Percentiles rank a stretch among this genome's conserved stretches.
Conservation (phyloP, 1,140 invertebrate genomes). For the Tetramorium parvispinum region DNA sequence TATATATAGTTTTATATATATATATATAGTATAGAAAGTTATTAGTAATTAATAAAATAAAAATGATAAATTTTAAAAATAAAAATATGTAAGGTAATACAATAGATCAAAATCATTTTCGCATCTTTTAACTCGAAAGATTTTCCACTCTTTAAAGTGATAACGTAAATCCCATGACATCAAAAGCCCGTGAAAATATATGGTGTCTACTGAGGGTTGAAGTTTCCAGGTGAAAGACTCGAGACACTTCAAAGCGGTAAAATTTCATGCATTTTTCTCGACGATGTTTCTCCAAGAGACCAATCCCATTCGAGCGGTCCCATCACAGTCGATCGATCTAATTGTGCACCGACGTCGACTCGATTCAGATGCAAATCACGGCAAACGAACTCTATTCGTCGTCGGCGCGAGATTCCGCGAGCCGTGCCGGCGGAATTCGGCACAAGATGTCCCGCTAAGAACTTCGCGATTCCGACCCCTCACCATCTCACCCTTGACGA, state of each 20-base stretch:
- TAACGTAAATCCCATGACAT: neutral
- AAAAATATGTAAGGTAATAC: neutral
- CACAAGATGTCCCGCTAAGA: slow-evolving; percentile 8
- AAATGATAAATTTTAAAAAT: neutral
- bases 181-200: neutral
- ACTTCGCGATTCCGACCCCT: neutral
- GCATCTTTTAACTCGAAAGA: neutral
- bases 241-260: slow-evolving; percentile 22
- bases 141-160: neutral
- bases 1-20: no score
- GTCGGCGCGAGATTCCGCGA: slow-evolving; percentile 11
- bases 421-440: slow-evolving; percentile 17
- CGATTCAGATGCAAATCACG: slow-evolving; percentile 63
- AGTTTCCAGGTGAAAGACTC: slow-evolving; percentile 8
- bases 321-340: slow-evolving; percentile 48
- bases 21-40: no score
- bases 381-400: slow-evolving; percentile 58
- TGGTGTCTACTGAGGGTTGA: slow-evolving; percentile 1
- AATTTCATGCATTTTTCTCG: slow-evolving; percentile 11
- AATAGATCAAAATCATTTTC: neutral
- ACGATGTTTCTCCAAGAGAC: neutral
- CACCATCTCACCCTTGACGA: neutral
- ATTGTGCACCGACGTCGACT: slow-evolving; percentile 32
- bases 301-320: neutral
- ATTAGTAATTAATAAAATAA: neutral